These are phyloP conservation scores for Branchellion lobata DNA, from an alignment of 2,888 invertebrate species.

Conservation along the genomic window DNA sequence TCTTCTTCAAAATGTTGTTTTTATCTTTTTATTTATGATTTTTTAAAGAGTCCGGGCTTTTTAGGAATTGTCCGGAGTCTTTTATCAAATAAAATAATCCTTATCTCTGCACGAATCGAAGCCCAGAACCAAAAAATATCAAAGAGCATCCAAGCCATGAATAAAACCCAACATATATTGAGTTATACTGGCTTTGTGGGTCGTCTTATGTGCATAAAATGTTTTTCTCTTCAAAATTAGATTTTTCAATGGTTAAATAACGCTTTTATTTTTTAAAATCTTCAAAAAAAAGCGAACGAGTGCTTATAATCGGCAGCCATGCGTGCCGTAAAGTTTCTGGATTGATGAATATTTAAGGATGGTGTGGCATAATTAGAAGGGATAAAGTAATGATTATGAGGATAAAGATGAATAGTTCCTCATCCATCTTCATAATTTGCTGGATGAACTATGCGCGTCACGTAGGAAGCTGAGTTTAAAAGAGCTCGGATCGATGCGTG, in stretches of 20 bases:
- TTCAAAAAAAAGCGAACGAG: no score
- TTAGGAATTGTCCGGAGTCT: conserved; percentile 6
- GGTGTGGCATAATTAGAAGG: background rate
- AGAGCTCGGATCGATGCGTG: no score
- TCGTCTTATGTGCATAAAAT: no score
- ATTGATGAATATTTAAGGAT: no score
- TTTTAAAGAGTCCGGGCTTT: conserved; percentile 3
- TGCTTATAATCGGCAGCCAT: no score
- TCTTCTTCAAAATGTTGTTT: no score
- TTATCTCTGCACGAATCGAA: background rate
- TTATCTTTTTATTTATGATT: no score
- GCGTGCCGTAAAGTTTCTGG: no score
- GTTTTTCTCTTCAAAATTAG: no score
- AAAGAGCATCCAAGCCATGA: background rate
- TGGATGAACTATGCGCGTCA: background rate
- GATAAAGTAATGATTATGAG: background rate
- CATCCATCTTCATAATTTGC: background rate
- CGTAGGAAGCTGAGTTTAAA: background rate
- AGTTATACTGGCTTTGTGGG: background rate
- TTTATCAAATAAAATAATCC: conserved; percentile 18
- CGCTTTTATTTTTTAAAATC: no score
- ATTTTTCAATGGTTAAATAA: no score
- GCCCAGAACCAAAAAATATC: background rate
- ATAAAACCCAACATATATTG: conserved; percentile 8
- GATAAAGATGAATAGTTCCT: background rate